Conservation (phyloP, 2,888 invertebrate species). For the Microctonus hyperodae region DNA sequence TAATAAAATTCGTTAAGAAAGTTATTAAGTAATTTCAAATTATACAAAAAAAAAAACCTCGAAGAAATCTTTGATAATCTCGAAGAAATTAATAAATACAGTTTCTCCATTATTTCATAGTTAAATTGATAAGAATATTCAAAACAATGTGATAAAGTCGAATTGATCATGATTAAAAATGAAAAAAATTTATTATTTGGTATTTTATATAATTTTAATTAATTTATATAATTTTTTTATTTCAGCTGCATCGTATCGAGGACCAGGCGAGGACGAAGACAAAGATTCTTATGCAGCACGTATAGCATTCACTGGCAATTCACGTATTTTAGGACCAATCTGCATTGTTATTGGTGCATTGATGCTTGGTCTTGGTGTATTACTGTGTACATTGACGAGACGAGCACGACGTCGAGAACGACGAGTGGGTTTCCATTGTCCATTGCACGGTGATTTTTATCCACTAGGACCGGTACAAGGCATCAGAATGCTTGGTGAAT, state of each 20-base stretch:
- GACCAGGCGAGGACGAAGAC: constrained; percentile 76
- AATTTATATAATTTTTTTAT: constrained; percentile 32
- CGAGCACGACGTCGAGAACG: constrained; percentile 73
- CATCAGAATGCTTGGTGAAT: constrained; percentile 56
- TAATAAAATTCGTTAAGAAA: no score
- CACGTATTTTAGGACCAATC: constrained; percentile 75
- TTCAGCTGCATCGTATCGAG: constrained; percentile 77
- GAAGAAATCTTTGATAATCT: no score
- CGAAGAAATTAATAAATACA: no score
- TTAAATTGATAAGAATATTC: no score
- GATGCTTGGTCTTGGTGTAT: constrained; percentile 73
- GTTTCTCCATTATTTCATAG: no score
- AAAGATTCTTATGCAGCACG: constrained; percentile 76
- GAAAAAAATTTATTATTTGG: not conserved
- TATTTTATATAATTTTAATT: constrained; percentile 5
- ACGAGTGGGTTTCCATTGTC: constrained; percentile 78
- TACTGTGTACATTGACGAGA: constrained; percentile 73
- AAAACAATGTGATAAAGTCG: no score
- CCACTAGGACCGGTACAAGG: constrained; percentile 72
- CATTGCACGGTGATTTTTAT: constrained; percentile 80
- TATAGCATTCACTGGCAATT: constrained; percentile 78
- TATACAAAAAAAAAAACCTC: no score
- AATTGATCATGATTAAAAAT: no score
- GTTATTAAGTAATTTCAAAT: no score
- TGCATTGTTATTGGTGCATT: constrained; percentile 78